Conservation (phyloP, 1,140 invertebrate species). For the Agrilus planipennis region DNA sequence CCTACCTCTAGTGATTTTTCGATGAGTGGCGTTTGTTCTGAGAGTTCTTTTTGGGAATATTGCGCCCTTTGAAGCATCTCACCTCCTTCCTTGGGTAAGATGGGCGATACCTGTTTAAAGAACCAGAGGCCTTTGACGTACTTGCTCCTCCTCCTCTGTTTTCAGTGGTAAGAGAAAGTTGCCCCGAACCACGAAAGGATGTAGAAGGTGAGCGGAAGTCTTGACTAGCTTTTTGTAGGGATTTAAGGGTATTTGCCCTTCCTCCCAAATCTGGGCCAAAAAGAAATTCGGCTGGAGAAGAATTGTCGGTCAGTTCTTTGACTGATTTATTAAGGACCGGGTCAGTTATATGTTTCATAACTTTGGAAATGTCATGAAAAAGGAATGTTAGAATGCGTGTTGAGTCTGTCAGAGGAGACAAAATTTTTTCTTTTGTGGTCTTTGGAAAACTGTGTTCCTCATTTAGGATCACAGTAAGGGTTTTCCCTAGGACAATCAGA, state of each 20-base stretch:
- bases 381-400: neutral
- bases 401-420: neutral
- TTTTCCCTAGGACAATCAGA: too few species aligned
- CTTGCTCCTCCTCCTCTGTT: neutral
- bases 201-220: neutral
- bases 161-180: neutral
- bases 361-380: neutral
- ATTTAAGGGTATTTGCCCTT: neutral
- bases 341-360: neutral
- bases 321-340: neutral
- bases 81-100: slow-evolving; percentile 1
- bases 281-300: neutral
- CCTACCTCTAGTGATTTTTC: neutral
- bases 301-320: neutral
- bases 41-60: neutral
- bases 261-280: neutral
- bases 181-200: neutral
- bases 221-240: neutral
- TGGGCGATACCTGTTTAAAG: neutral
- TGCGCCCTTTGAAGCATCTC: neutral
- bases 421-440: neutral
- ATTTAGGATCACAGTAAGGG: neutral
- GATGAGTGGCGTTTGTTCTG: neutral
- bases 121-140: neutral
- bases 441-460: neutral